Percentiles rank a stretch among this genome's conserved stretches.
Evolutionary conservation across 1,140 invertebrate species (phyloP).

Genomic region (Drosophila melanica): DNA sequence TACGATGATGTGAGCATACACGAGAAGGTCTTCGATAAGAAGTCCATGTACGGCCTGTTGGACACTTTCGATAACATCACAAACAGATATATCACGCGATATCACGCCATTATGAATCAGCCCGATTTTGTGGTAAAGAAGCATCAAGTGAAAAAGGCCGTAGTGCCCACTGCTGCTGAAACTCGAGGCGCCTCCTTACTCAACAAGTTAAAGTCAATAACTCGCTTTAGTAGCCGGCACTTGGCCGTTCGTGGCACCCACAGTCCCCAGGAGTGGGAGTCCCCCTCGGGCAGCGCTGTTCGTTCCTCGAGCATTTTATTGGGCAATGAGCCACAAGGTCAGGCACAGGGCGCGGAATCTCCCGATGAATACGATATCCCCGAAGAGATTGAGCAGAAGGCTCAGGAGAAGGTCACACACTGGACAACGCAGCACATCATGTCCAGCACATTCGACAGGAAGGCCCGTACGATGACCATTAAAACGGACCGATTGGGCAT

Average conservation of each 20-base stretch:
- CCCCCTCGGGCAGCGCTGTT: neutral
- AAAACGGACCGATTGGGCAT: conserved; percentile 68
- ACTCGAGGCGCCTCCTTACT: neutral
- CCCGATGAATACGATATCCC: neutral
- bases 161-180: neutral
- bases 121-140: conserved; percentile 19
- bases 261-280: neutral
- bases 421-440: conserved; percentile 68
- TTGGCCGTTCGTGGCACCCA: neutral
- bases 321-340: neutral
- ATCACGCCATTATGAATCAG: conserved; percentile 18
- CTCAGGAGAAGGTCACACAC: conserved; percentile 30
- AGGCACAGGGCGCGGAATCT: neutral
- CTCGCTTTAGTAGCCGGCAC: neutral
- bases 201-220: neutral
- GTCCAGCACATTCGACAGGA: conserved; percentile 15
- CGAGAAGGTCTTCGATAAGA: neutral
- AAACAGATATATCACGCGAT: neutral
- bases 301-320: neutral
- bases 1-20: neutral
- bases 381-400: too few relatives aligned
- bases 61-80: conserved; percentile 50
- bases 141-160: neutral
- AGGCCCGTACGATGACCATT: conserved; percentile 41
- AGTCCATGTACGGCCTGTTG: conserved; percentile 44